A percentile compares a stretch with the other conserved stretches of the same genome.
Evolutionary conservation across 2,797 vertebrate species (phyloP).

Genomic region (Prionace glauca): DNA sequence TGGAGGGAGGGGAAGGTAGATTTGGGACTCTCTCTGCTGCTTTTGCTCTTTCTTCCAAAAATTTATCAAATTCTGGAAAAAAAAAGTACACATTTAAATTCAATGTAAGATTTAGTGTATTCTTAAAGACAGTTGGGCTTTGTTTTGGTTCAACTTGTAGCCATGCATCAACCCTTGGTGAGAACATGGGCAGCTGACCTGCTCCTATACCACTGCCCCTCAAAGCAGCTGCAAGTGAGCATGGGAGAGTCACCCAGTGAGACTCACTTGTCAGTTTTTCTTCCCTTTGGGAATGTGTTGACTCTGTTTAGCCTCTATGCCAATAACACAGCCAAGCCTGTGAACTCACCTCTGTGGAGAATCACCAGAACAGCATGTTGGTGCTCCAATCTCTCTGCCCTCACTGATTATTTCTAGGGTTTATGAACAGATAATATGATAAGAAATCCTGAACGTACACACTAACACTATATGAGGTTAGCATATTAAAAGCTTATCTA

Average conservation of each 20-base stretch:
- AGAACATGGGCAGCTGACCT: neutral
- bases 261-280: neutral
- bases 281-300: neutral
- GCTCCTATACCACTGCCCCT: neutral
- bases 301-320: neutral
- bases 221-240: neutral
- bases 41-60: slow-evolving; percentile 95
- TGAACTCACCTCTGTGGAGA: neutral
- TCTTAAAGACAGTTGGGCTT: neutral
- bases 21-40: slow-evolving; percentile 80
- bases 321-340: neutral
- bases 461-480: neutral
- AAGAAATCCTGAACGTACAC: neutral
- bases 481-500: neutral
- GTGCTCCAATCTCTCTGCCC: neutral
- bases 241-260: neutral
- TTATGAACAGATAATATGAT: neutral
- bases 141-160: neutral
- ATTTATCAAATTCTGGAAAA: slow-evolving; percentile 86
- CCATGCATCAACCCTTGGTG: neutral
- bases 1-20: slow-evolving; percentile 73
- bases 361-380: neutral
- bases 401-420: neutral
- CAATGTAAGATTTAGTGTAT: neutral
- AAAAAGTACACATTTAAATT: neutral